These are phyloP conservation scores for Urophycis tenuis DNA, from an alignment of 2,797 vertebrate species.

Conservation along the genomic window DNA sequence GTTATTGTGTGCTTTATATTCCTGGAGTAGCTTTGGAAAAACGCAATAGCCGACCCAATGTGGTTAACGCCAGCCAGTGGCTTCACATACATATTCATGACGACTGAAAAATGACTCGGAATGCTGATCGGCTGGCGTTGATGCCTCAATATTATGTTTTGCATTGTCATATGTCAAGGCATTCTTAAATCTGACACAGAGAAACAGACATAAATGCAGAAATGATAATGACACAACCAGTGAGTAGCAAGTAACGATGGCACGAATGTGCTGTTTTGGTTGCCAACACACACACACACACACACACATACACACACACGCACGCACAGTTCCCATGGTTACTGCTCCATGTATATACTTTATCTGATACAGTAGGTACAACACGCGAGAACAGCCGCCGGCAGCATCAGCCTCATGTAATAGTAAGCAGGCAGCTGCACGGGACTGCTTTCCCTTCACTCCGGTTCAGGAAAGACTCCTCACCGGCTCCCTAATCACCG, in stretches of 20 bases:
- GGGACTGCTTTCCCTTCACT: neutral
- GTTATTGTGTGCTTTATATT: neutral
- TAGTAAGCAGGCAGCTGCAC: neutral
- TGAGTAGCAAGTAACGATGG: neutral
- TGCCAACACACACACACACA: neutral
- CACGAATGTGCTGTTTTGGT: neutral
- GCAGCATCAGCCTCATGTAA: neutral
- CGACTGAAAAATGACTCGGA: neutral
- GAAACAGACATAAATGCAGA: neutral
- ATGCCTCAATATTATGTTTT: neutral
- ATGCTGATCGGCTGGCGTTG: neutral
- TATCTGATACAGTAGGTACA: neutral
- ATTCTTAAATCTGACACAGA: neutral
- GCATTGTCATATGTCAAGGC: neutral
- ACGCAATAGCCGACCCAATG: neutral
- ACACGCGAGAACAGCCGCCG: neutral
- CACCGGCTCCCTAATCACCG: conserved; percentile 55
- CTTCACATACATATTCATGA: neutral
- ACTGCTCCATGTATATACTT: neutral
- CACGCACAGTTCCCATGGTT: neutral
- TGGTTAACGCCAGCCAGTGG: neutral
- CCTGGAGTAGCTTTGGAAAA: neutral
- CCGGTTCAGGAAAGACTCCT: conserved; percentile 5
- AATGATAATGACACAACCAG: neutral
- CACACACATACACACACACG: neutral